phyloP scores from a whole-genome alignment of 2,888 invertebrate genomes.

The Tinea semifulvella region DNA sequence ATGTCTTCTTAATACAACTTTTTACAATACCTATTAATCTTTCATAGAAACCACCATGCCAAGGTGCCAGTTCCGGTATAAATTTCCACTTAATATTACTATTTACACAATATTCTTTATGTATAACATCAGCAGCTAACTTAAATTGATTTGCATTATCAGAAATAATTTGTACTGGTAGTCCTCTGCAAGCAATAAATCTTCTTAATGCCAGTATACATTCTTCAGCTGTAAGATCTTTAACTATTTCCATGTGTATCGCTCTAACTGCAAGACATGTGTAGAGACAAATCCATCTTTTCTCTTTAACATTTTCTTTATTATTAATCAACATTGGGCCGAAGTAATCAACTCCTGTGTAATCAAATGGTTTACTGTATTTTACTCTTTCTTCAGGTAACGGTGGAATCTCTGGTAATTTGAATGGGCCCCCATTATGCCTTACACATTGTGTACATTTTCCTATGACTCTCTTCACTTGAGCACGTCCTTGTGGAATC shows the following conservation, averaged over 20 bases:
- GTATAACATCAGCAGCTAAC: slow-evolving; percentile 17
- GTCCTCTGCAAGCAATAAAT: slow-evolving; percentile 12
- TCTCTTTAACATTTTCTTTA: neutral
- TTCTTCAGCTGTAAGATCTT: slow-evolving; percentile 17
- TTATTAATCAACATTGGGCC: neutral
- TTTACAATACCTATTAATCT: slow-evolving; percentile 17
- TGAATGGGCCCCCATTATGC: slow-evolving; percentile 23
- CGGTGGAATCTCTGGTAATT: slow-evolving; percentile 20
- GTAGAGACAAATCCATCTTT: slow-evolving; percentile 11
- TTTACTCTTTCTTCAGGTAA: slow-evolving; percentile 17
- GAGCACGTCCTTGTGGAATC: slow-evolving; percentile 20
- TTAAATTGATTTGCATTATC: slow-evolving; percentile 19
- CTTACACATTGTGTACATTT: slow-evolving; percentile 20
- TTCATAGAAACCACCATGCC: slow-evolving; percentile 22
- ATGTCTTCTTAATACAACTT: slow-evolving; percentile 17
- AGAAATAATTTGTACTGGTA: slow-evolving; percentile 16
- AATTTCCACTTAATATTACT: slow-evolving; percentile 20
- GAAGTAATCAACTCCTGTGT: slow-evolving; percentile 8
- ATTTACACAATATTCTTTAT: slow-evolving; percentile 14
- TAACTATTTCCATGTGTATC: slow-evolving; percentile 17
- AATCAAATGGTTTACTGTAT: neutral
- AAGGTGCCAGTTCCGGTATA: slow-evolving; percentile 21
- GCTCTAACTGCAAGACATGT: slow-evolving; percentile 15
- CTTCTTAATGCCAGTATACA: slow-evolving; percentile 16
- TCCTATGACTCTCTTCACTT: slow-evolving; percentile 17